Evolutionary conservation across 1,140 invertebrate genomes (phyloP), one percentile per base, ranked within the genome.

Genomic region (Heterodera carotae): DNA sequence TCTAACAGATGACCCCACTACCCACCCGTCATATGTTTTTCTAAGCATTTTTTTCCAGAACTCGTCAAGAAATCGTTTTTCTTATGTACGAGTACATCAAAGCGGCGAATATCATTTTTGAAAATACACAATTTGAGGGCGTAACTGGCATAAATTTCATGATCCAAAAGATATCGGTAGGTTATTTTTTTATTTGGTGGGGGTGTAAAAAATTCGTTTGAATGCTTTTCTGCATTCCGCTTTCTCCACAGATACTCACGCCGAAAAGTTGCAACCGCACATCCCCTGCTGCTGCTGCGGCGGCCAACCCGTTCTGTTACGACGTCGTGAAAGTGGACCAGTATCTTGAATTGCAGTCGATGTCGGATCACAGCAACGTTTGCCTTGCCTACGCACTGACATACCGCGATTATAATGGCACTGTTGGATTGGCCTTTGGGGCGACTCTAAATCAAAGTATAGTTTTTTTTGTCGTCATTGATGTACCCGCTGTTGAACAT

Each of bases 311-410:
- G 68, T 99, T 98, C 88, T 99, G 97, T 88, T 92, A 94, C 85
- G 93, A 94, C 85, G 97, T 99, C 88, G 97, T 99, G 83, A 97
- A 99, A 88, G 97, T 98, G 67, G 97, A 95, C 83, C 99, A 99
- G 90, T 99, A 98, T 89, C 90, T 99, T 56, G 99, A 99, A 90
- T 91, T 98, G 27, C 96, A 99, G 88, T 98, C 96, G 12, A 90
- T 97, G 67, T 92, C 93, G 34, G 95, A 98, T 90, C 97, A 99
- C 88, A 93, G 97, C 84, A 93, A 94, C 86, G 99, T 98, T 89
- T 99, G 97, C 89, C 90, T 99, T 56, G 96, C 97, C 15, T 99
- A 99, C 88, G 94, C 98, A 34, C 98, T 99, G 89, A 99, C 97
- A 0, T 98, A 98, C 88, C 91, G 97, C 84, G 96, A 98, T 89